phyloP scores from a whole-genome alignment of 2,888 invertebrate genomes.

The Drosophila tripunctata region DNA sequence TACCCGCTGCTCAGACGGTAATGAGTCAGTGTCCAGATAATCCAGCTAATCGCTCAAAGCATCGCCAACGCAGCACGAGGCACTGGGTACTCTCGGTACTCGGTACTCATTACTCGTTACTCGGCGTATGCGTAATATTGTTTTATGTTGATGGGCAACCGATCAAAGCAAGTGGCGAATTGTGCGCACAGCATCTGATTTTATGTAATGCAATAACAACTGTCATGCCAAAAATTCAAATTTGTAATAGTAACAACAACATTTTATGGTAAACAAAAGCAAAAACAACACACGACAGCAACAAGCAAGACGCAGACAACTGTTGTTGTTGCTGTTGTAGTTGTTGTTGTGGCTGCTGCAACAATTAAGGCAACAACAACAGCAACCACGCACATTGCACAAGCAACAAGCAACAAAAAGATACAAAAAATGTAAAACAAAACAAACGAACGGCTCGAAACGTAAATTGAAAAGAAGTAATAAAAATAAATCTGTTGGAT shows the following conservation, averaged over 20 bases:
- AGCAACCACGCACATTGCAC: conserved; percentile 54
- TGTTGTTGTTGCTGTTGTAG: conserved; percentile 61
- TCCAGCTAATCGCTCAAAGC: conserved; percentile 31
- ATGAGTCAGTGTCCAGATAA: conserved; percentile 22
- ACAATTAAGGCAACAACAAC: conserved; percentile 25
- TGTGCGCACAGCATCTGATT: conserved; percentile 29
- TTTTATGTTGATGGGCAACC: conserved; percentile 36
- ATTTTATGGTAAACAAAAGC: conserved; percentile 27
- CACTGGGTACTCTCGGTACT: no score
- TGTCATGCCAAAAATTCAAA: conserved; percentile 70
- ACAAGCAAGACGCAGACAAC: conserved; percentile 41
- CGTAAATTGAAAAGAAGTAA: conserved; percentile 73
- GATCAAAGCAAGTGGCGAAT: conserved; percentile 40
- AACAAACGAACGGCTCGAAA: conserved; percentile 54
- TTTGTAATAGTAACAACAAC: conserved; percentile 30
- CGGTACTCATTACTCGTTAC: no score
- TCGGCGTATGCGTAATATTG: conserved; percentile 54
- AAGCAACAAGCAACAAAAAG: conserved; percentile 43
- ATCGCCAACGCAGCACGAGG: conserved; percentile 19
- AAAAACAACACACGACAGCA: conserved; percentile 17
- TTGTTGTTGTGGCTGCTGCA: conserved; percentile 55
- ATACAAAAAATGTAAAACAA: conserved; percentile 39
- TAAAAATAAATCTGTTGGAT: conserved; percentile 69
- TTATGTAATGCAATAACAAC: conserved; percentile 62
- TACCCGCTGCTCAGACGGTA: conserved; percentile 24